Evolutionary conservation across 2,113 vertebrate species (phyloP).

Genomic region (Calonectris borealis): DNA sequence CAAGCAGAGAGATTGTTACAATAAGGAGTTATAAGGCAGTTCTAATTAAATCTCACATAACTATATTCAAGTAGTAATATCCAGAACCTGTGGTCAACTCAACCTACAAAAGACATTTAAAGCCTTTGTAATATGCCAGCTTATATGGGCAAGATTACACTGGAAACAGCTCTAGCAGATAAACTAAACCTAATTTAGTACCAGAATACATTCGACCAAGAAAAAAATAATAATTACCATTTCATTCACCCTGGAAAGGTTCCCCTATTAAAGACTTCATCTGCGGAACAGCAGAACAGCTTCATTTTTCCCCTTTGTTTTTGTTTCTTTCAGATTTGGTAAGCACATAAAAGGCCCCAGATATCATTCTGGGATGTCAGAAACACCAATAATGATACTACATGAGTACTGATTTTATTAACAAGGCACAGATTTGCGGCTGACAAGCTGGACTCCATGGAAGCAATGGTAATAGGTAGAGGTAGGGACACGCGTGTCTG

Average conservation of each 20-base stretch:
- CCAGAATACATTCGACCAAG: not conserved
- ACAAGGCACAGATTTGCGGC: not conserved
- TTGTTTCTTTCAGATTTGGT: not conserved
- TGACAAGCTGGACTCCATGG: not conserved
- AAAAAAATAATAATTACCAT: not conserved
- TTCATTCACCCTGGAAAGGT: not conserved
- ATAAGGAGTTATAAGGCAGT: conserved; percentile 11
- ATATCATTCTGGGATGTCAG: not conserved
- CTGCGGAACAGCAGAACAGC: not conserved
- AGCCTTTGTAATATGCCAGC: not conserved
- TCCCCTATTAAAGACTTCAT: not conserved
- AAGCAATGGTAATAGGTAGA: not conserved
- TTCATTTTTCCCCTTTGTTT: not conserved
- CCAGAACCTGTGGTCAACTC: not conserved
- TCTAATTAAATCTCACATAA: conserved; percentile 45
- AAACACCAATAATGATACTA: not conserved
- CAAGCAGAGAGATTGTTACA: conserved; percentile 35
- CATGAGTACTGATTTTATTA: not conserved
- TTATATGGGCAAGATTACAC: not conserved
- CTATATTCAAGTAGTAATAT: not conserved
- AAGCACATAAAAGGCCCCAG: not conserved
- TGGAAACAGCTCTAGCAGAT: not conserved
- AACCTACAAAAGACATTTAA: not conserved
- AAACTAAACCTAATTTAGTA: not conserved
- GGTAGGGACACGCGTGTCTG: not conserved